Percentiles rank a stretch among this genome's conserved stretches.
Evolutionary conservation across 2,888 invertebrate species (phyloP).

Genomic region (Rhamphomyia laevipes): DNA sequence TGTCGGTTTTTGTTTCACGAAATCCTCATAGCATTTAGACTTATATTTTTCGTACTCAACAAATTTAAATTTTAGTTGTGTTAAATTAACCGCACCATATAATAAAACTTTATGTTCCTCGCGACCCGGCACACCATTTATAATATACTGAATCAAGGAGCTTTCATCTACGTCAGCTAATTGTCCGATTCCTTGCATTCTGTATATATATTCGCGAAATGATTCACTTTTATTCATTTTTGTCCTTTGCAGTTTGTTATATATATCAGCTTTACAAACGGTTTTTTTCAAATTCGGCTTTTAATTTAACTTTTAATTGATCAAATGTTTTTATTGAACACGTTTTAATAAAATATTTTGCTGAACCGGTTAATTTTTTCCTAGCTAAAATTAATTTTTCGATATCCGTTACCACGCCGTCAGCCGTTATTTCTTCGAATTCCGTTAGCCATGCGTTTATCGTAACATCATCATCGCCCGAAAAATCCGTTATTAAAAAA

Average conservation of each 20-base stretch:
- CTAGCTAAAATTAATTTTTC: neutral
- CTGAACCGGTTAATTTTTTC: neutral
- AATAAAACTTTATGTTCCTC: too few species aligned
- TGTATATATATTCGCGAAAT: constrained; percentile 9
- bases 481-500: constrained; percentile 1
- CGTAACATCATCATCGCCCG: neutral
- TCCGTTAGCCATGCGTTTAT: constrained; percentile 1
- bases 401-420: neutral
- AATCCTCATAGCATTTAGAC: neutral
- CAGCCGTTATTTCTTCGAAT: neutral
- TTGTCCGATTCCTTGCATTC: constrained; percentile 6
- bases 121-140: too few species aligned
- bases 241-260: constrained; percentile 3
- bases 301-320: neutral
- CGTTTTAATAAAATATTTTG: constrained; percentile 1
- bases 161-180: constrained; percentile 5
- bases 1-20: neutral
- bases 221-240: constrained; percentile 7
- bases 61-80: constrained; percentile 8
- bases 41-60: constrained; percentile 4
- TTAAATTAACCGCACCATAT: constrained; percentile 3
- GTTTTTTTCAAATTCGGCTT: neutral
- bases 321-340: neutral
- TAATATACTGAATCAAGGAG: constrained; percentile 8
- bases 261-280: constrained; percentile 6